Evolutionary conservation across 2,797 vertebrate species (phyloP), one percentile per base, ranked within the genome.

Genomic region (Gymnodraco acuticeps): DNA sequence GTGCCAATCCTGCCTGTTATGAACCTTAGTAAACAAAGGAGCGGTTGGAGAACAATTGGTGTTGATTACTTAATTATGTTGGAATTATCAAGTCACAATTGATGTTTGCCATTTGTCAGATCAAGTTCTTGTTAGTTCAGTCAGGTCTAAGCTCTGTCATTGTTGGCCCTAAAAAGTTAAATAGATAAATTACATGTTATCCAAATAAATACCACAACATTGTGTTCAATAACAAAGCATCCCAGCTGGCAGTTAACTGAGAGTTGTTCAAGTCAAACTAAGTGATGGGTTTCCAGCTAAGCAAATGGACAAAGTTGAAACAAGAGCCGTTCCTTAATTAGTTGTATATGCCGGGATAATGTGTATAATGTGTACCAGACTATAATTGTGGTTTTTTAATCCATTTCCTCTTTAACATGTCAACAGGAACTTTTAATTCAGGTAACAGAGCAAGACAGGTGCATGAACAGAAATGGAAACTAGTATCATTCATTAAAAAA

Each of bases 371-470:
- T 23, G 3, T 14, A 46, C 33, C 33, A 6, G 38, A 33, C 10
- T 42, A 38, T 51, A 31, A 72, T 6, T 58, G 8, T 61, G 19
- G 10, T 64, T 7, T 20, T 52, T 2, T 64, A 7, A 43, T 69
- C 2, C 12, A 16, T 27, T 42, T 61, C 45, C 56, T 50, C 33
- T 16, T 62, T 27, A 15, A 41, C n/a, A 43, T 15, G 19, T 59
- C 17, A 47, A 31, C 17, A 46, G 70, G 70, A 67, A n/a, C 16
- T 48, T 47, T 58, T 43, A 47, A 58, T 59, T 16, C 15, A 23
- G 19, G 11, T 11, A 4, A 38, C 3, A 31, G 7, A 4, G n/a
- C 10, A 45, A 27, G 17, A 61, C 13, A 9, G 13, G 31, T 56
- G 47, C 52, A 58, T 51, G 11, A 1, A 23, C 46, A 52, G 20